phyloP scores from a whole-genome alignment of 2,888 invertebrate species.

The Anoncus sp. region DNA sequence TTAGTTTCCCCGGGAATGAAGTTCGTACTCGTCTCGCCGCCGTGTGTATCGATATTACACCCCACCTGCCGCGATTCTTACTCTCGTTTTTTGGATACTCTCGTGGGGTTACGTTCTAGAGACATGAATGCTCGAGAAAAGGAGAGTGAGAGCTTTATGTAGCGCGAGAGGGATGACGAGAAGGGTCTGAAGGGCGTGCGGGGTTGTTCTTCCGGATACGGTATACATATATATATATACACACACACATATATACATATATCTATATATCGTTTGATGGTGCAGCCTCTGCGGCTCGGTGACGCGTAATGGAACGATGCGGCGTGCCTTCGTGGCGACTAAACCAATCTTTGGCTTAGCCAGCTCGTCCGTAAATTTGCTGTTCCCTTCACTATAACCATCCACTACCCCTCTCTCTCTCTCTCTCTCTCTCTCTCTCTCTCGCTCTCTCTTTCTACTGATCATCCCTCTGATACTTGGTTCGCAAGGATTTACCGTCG shows the following conservation, averaged over 20 bases:
- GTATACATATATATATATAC: not conserved
- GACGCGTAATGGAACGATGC: slow-evolving; percentile 81
- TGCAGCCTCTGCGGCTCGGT: slow-evolving; percentile 76
- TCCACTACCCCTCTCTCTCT: slow-evolving; percentile 34
- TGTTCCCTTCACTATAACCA: slow-evolving; percentile 64
- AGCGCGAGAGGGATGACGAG: slow-evolving; percentile 57
- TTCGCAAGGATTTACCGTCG: slow-evolving; percentile 48
- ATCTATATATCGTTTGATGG: slow-evolving; percentile 54
- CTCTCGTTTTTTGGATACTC: slow-evolving; percentile 72
- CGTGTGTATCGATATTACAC: slow-evolving; percentile 75
- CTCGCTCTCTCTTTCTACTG: slow-evolving; percentile 19
- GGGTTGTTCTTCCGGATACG: slow-evolving; percentile 63
- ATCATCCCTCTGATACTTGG: slow-evolving; percentile 27
- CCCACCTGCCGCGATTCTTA: slow-evolving; percentile 76
- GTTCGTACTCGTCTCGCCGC: slow-evolving; percentile 46
- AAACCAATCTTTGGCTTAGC: slow-evolving; percentile 83
- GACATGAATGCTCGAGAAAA: slow-evolving; percentile 58
- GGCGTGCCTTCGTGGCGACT: slow-evolving; percentile 82
- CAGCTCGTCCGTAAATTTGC: slow-evolving; percentile 78
- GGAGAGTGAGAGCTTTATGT: slow-evolving; percentile 38
- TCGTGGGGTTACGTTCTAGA: slow-evolving; percentile 61
- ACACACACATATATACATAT: slow-evolving; percentile 9
- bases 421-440: slow-evolving; percentile 15
- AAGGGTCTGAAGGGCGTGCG: slow-evolving; percentile 64
- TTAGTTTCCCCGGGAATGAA: slow-evolving; percentile 43